Evolutionary conservation across 2,797 vertebrate species (phyloP), one percentile per base, ranked within the genome.

Genomic region (Champsocephalus esox): DNA sequence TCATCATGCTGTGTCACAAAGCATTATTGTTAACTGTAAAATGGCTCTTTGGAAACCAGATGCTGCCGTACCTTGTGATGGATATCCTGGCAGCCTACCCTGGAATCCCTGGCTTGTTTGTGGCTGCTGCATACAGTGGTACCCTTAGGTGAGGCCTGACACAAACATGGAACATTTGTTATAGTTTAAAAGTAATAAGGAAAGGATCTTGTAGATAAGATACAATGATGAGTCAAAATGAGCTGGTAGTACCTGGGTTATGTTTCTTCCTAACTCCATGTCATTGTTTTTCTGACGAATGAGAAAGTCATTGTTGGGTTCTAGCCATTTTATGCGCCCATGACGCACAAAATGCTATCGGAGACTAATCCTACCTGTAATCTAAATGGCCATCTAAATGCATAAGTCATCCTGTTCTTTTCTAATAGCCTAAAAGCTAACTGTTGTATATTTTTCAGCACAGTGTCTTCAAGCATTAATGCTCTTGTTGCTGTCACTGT

Each of bases 381-480:
- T 75, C 21, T 55, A 49, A 34, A 28, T 44, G 34, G 2, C 12
- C 28, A 12, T 64, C 70, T 24, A 41, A 46, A 51, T 52, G 9
- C n/a, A 34, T 43, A 17, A 21, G 5, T 10, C 10, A 45, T 52
- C 63, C n/a, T 74, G 8, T 70, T 58, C 24, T 66, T 13, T 48
- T 57, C 28, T 2, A 9, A 57, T 7, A 57, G 44, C 58, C 57
- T 80, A 19, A 77, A 66, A 43, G 5, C 8, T 52, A 44, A n/a
- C 32, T 3, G n/a, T 70, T 80, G 12, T 16, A 56, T 71, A 4
- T 91, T 84, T 90, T 85, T 21, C 84, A 96, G 96, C 90, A 96
- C 96, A 0, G 96, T 96, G 64, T 96, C 96, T 2, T 96, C 96
- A 68, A 96, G 96, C 85, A 96, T 96, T 75, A 96, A 96, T 8